Base-by-base conservation (phyloP, 2,113 vertebrate genomes). In the Macrotis lagotis region DNA sequence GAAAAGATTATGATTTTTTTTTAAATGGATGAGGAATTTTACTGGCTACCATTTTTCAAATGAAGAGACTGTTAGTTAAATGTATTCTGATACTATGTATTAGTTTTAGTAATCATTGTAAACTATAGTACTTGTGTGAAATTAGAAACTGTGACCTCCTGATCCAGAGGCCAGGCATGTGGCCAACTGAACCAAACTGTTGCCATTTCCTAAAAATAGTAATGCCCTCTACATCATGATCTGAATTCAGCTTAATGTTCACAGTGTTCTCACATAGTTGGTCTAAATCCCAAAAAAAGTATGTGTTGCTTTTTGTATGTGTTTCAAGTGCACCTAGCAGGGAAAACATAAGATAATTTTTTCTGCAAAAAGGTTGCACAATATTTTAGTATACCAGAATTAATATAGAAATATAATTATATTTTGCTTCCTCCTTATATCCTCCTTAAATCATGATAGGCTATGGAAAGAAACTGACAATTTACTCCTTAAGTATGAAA, bases 121-220 rank as follows among this genome's bases (percentile, higher is more conserved):
- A 96, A 88, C 89, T 92, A n/a, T 49, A 94, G 90, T 96, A 96
- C 90, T 28, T 90, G 22, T 50, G 92, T 93, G 97, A 97, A 97
- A 97, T 93, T 22, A 95, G 97, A 98, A 53, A 83, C 90, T 52
- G 50, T 95, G 92, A 95, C 96, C 94, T 98, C 94, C 95, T 93
- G 90, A 91, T 97, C 91, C 37, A 92, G 90, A 97, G 74, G 92
- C 88, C 88, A 66, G 88, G 90, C 97, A 49, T 91, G 47, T 95
- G 95, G 94, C 95, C 89, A 94, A 47, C 93, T 44, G 92, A 95
- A 94, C 95, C 93, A 92, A 91, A 91, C 89, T 50, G 88, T 91
- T 92, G 92, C 89, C 88, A 89, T 94, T 89, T 93, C 94, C 97
- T 96, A 96, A 97, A 96, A 97, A 97, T 97, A 97, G 97, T 95